phyloP scores from a whole-genome alignment of 2,888 invertebrate genomes.

The Campoletis raptor region DNA sequence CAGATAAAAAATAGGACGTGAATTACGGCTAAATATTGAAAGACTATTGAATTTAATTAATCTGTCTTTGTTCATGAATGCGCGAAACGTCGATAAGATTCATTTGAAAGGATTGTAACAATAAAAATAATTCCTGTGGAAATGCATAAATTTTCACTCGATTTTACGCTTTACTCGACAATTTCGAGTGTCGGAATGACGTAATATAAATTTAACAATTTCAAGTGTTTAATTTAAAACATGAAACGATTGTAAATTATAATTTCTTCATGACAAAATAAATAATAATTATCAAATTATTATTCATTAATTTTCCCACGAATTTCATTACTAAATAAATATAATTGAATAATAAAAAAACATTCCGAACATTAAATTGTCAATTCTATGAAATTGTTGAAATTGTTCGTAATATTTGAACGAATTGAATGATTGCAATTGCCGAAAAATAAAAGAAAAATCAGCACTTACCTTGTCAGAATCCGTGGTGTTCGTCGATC shows the following conservation, averaged over 20 bases:
- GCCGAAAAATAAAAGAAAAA: background rate
- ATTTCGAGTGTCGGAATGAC: background rate
- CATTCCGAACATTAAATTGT: background rate
- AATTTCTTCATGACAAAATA: background rate
- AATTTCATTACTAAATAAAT: background rate
- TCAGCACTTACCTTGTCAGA: constrained; percentile 93
- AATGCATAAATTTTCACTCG: constrained; percentile 36
- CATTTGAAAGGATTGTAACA: background rate
- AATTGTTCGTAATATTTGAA: background rate
- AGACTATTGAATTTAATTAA: constrained; percentile 17
- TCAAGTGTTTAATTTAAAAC: background rate
- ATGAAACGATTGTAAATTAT: background rate
- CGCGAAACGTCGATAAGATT: constrained; percentile 41
- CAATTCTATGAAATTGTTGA: background rate
- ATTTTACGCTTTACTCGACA: constrained; percentile 30
- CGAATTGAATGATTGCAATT: background rate
- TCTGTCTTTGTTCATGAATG: constrained; percentile 32
- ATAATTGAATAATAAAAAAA: background rate
- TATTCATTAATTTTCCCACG: background rate
- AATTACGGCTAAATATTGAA: background rate
- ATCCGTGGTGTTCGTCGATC: constrained; percentile 97
- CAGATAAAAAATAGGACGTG: background rate
- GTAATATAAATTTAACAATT: background rate
- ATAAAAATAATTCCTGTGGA: constrained; percentile 46
- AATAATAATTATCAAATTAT: background rate